These are phyloP conservation scores for Rhynchophorus ferrugineus DNA, from an alignment of 1,140 invertebrate genomes.

Conservation along the genomic window DNA sequence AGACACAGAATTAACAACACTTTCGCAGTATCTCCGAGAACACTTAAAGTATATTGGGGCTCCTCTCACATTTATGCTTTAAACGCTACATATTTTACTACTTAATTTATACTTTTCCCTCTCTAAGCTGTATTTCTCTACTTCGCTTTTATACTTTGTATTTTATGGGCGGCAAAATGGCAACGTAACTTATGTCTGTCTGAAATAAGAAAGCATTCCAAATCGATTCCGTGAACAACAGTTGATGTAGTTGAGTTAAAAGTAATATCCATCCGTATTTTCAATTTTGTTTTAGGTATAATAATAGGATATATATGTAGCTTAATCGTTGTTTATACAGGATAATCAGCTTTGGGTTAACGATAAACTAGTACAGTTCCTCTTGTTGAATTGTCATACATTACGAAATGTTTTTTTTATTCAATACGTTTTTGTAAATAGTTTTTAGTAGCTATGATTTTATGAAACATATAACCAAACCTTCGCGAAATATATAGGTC, in stretches of 20 bases:
- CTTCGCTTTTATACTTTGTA: neutral
- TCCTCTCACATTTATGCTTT: conserved; percentile 14
- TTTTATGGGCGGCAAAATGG: neutral
- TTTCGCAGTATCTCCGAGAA: conserved; percentile 12
- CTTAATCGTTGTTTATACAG: no score
- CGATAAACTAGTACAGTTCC: no score
- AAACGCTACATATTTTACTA: conserved; percentile 18
- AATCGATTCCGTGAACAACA: neutral
- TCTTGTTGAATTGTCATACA: no score
- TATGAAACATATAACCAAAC: no score
- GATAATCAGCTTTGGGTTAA: no score
- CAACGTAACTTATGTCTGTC: neutral
- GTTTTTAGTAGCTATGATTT: no score
- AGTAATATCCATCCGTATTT: no score
- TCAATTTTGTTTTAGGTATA: no score
- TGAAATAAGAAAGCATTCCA: neutral
- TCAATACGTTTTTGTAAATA: no score
- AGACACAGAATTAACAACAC: conserved; percentile 11
- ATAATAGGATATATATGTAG: no score
- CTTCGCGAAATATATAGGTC: no score
- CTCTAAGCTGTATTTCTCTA: neutral
- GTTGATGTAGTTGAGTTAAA: neutral
- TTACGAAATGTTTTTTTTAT: no score
- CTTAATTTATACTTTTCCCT: conserved; percentile 17
- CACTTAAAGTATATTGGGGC: conserved; percentile 14